Evolutionary conservation across 2,113 vertebrate genomes (phyloP).

Genomic region (Ia io): DNA sequence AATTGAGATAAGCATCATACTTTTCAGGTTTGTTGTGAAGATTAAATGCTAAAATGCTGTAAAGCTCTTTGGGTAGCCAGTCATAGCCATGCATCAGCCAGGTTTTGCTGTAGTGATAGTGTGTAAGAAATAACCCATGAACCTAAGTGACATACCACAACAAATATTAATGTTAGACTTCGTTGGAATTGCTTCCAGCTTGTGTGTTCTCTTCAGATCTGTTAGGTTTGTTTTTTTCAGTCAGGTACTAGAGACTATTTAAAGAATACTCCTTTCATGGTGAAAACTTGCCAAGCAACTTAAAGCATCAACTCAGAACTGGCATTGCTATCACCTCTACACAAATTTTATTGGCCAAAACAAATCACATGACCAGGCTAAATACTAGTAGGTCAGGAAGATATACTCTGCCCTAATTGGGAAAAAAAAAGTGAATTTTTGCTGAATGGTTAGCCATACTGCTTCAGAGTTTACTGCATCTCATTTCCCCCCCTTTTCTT

Average conservation of each 20-base stretch:
- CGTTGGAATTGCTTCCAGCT: not conserved
- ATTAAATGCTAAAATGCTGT: conserved; percentile 1
- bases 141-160: not conserved
- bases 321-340: not conserved
- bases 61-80: not conserved
- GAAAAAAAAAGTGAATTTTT: not conserved
- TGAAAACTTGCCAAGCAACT: not conserved
- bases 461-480: not conserved
- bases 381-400: not conserved
- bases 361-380: not conserved
- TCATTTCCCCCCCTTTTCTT: not conserved
- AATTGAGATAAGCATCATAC: not conserved
- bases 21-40: not conserved
- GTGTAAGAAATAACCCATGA: not conserved
- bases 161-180: not conserved
- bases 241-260: not conserved
- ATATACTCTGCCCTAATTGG: not conserved
- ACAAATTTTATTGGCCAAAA: not conserved
- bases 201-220: not conserved
- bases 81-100: not conserved
- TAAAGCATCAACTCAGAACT: not conserved
- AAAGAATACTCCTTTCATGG: not conserved
- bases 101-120: not conserved
- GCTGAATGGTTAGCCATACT: not conserved
- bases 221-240: not conserved